Evolutionary conservation across 2,113 vertebrate species (phyloP), one percentile per base, ranked within the genome.

Genomic region (Porphyrio hochstetteri): DNA sequence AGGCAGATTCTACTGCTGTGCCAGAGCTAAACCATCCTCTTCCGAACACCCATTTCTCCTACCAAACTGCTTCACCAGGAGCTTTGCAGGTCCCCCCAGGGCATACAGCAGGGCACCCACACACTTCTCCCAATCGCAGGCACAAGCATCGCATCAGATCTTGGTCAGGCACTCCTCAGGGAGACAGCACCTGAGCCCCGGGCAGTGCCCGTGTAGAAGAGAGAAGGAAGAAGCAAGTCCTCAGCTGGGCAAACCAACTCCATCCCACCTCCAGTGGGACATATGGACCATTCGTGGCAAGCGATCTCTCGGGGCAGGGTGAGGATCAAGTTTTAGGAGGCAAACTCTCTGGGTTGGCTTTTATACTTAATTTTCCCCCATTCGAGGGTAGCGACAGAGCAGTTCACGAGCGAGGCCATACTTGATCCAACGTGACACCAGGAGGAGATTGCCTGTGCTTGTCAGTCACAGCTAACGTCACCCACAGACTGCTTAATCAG

Each of bases 381-480:
- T 82, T 50, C 16, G 75, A 83, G 71, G 82, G 56, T 35, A 64
- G 31, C 1, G 2, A 72, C 88, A 85, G 85, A 70, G 82, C 64
- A 82, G 86, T 64, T 76, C 80, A 81, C 82, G 27, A 19, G 63
- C 0, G 40, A 93, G 55, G 70, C 71, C 74, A 24, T 16, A n/a
- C 67, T 57, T 42, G 83, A 92, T 90, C 92, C 90, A 68, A 44
- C 10, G 23, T 8, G 1, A 59, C 75, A 80, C 50, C 50, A 16
- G 55, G 53, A 90, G 76, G 90, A 96, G 95, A 94, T 69, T 55
- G 94, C 92, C 94, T 70, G 85, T 0, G 4, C 82, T 67, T 92
- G 95, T 95, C 96, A 94, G 50, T 93, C 92, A 86, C 75, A 40
- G 82, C 82, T 85, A 80, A 88, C 53, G 79, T 86, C 94, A 88